Conservation (phyloP, 2,888 invertebrate genomes). For the Furcula furcula region DNA sequence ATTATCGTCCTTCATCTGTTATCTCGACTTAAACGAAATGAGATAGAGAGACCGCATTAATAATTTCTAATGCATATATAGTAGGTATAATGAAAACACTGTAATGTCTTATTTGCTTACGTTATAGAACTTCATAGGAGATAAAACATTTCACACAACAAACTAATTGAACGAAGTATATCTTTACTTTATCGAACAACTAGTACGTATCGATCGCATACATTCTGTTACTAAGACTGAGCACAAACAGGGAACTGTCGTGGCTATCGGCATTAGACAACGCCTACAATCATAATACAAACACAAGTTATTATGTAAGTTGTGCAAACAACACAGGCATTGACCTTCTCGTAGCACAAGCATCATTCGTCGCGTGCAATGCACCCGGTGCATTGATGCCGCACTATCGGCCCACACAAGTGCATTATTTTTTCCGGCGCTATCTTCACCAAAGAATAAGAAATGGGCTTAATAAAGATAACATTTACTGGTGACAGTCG, state of each 20-base stretch:
- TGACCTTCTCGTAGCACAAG: conserved; percentile 71
- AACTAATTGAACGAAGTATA: too few species aligned
- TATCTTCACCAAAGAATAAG: conserved; percentile 57
- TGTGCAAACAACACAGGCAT: conserved; percentile 62
- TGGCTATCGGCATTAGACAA: conserved; percentile 36
- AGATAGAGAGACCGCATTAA: too few species aligned
- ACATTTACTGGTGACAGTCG: conserved; percentile 29
- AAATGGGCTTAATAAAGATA: conserved; percentile 32
- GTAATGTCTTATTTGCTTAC: too few species aligned
- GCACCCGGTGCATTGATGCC: conserved; percentile 62
- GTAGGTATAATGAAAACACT: too few species aligned
- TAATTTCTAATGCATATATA: too few species aligned
- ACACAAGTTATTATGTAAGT: conserved; percentile 67
- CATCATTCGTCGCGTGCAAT: conserved; percentile 67
- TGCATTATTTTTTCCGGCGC: conserved; percentile 55
- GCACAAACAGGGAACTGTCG: conserved; percentile 15
- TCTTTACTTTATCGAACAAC: not conserved
- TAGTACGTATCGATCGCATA: not conserved
- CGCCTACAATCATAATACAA: conserved; percentile 53
- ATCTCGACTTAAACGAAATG: too few species aligned
- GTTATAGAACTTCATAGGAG: too few species aligned
- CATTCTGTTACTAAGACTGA: conserved; percentile 1
- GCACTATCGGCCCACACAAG: conserved; percentile 68
- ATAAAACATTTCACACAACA: too few species aligned
- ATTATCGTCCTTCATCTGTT: too few species aligned